Evolutionary conservation across 2,888 invertebrate genomes (phyloP), one percentile per base, ranked within the genome.

Genomic region (Euphydryas editha): DNA sequence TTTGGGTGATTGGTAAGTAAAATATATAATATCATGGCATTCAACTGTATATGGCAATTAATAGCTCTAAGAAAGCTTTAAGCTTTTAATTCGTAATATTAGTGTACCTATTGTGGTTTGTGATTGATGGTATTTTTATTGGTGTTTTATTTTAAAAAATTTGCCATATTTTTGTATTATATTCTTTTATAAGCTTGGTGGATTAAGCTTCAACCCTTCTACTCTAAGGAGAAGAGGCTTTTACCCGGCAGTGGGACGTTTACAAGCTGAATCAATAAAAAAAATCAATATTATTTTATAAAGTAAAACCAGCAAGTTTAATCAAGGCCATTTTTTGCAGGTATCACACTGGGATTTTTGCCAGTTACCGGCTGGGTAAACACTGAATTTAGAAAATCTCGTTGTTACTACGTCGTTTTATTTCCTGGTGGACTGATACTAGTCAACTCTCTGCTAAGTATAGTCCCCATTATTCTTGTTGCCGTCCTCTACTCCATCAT

Each of bases 321-420:
- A 18, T 18, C 11, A 13, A 5, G 8, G 3, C 0, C 6, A 4
- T 67, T 67, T 60, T 44, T 84, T 85, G 37, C 87, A 94, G 94
- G 94, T 77, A 77, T 94, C 15, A 79, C 89, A 21, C 87, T 95
- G 42, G 94, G 94, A 68, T 95, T 94, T 76, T 80, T 95, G 73
- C 95, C 95, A 24, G 84, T 88, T 2, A 93, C 94, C 10, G 95
- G 95, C 68, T 94, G 94, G 93, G 83, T 89, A 24, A 90, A 88
- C 71, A 76, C 75, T 59, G 88, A 90, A 70, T 76, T 83, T 15
- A 72, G 72, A 30, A 62, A 70, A 51, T 76, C 79, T 42, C 78
- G 81, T 59, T 95, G 95, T 78, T 93, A 93, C 89, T 95, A 95
- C 78, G 93, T 94, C 20, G 76, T 92, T 2, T 76, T 95, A 0